These are phyloP conservation scores for Gortyna flavago DNA, from an alignment of 2,888 invertebrate genomes.

Conservation along the genomic window DNA sequence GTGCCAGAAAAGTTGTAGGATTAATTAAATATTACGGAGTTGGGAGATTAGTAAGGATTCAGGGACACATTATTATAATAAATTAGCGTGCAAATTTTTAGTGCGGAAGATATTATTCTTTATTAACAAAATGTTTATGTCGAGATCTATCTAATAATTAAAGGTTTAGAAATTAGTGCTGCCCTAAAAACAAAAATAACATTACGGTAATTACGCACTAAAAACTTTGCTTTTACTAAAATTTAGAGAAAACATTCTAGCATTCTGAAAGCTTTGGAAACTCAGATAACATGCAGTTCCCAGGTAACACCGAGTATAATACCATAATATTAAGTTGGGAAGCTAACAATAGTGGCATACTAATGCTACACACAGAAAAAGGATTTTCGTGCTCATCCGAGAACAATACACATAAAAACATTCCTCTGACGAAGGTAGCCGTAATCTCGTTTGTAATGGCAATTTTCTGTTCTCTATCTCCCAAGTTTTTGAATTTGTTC, in stretches of 20 bases:
- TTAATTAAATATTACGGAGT: constrained; percentile 16
- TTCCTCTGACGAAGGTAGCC: constrained; percentile 46
- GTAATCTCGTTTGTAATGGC: constrained; percentile 60
- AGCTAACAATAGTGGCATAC: constrained; percentile 47
- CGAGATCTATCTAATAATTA: too few relatives aligned
- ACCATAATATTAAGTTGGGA: constrained; percentile 26
- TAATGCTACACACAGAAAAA: constrained; percentile 43
- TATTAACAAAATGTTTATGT: not conserved
- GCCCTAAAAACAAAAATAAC: not conserved
- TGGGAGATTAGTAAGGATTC: not conserved
- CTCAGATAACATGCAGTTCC: constrained; percentile 16
- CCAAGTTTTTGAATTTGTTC: constrained; percentile 45
- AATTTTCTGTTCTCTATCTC: constrained; percentile 51
- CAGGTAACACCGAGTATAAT: constrained; percentile 26
- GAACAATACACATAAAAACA: constrained; percentile 52
- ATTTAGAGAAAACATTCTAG: constrained; percentile 1
- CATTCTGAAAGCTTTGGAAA: constrained; percentile 35
- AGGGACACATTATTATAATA: constrained; percentile 9
- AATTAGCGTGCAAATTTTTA: not conserved
- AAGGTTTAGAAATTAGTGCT: not conserved
- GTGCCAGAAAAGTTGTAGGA: constrained; percentile 14
- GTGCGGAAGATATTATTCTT: not conserved
- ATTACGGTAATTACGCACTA: not conserved
- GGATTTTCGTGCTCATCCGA: constrained; percentile 50
- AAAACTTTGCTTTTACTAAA: constrained; percentile 39